Conservation (phyloP, 2,888 invertebrate species). For the Agapostemon virescens region DNA sequence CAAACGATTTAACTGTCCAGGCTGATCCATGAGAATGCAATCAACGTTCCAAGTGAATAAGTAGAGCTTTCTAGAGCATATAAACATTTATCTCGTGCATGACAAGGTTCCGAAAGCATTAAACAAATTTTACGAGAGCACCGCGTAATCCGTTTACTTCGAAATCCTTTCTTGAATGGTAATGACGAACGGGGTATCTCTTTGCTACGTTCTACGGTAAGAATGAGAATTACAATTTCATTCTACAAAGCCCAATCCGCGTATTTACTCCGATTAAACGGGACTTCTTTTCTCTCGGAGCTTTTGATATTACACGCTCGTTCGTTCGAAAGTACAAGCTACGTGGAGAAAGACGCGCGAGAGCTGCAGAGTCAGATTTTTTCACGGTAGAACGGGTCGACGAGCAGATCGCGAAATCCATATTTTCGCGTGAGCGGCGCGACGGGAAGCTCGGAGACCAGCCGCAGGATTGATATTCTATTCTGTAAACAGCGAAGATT, state of each 20-base stretch:
- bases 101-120: neutral
- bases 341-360: neutral
- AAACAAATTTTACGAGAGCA: neutral
- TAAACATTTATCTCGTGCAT: neutral
- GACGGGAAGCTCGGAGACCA: neutral
- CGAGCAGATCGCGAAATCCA: neutral
- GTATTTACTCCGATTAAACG: neutral
- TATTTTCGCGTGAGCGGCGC: neutral
- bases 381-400: neutral
- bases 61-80: neutral
- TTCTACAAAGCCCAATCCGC: neutral
- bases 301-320: neutral
- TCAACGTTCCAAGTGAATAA: neutral
- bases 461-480: neutral
- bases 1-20: neutral
- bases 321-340: neutral
- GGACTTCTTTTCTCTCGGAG: neutral
- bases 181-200: neutral
- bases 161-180: neutral
- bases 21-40: neutral
- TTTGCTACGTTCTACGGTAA: neutral
- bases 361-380: neutral
- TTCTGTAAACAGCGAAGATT: conserved; percentile 17
- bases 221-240: neutral
- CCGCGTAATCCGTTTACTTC: neutral